phyloP scores from a whole-genome alignment of 1,140 invertebrate genomes.

The Drosophila micromelanica region DNA sequence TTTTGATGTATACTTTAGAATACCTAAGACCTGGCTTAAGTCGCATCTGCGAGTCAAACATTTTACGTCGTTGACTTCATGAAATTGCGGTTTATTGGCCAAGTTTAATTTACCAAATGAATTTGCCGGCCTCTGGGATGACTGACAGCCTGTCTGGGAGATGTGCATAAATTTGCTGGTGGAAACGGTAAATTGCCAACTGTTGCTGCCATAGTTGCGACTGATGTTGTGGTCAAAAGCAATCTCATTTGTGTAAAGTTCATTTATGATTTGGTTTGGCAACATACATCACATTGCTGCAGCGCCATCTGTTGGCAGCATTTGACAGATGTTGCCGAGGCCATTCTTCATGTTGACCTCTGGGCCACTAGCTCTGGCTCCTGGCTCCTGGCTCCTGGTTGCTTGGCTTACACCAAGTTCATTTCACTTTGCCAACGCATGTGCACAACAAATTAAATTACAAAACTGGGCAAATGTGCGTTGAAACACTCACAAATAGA shows the following conservation, averaged over 20 bases:
- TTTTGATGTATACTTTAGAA: too few species aligned
- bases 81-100: too few species aligned
- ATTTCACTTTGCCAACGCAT: slow-evolving; percentile 37
- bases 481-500: slow-evolving; percentile 7
- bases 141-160: background rate
- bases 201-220: slow-evolving; percentile 23
- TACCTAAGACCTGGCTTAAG: too few species aligned
- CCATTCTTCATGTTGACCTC: slow-evolving; percentile 13
- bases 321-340: slow-evolving; percentile 35
- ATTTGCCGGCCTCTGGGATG: background rate
- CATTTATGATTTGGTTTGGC: slow-evolving; percentile 75
- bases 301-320: slow-evolving; percentile 41
- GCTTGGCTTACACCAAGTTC: slow-evolving; percentile 32
- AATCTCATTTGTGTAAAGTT: slow-evolving; percentile 50
- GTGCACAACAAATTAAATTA: slow-evolving; percentile 69
- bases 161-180: background rate
- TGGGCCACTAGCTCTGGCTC: background rate
- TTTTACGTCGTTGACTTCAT: too few species aligned
- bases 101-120: too few species aligned
- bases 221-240: slow-evolving; percentile 20
- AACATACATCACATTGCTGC: slow-evolving; percentile 14
- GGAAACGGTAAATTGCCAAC: slow-evolving; percentile 12
- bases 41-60: too few species aligned
- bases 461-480: slow-evolving; percentile 62
- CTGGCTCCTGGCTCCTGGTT: slow-evolving; percentile 13